Conservation (phyloP, 2,113 vertebrate species). For the Hippopotamus amphibius region DNA sequence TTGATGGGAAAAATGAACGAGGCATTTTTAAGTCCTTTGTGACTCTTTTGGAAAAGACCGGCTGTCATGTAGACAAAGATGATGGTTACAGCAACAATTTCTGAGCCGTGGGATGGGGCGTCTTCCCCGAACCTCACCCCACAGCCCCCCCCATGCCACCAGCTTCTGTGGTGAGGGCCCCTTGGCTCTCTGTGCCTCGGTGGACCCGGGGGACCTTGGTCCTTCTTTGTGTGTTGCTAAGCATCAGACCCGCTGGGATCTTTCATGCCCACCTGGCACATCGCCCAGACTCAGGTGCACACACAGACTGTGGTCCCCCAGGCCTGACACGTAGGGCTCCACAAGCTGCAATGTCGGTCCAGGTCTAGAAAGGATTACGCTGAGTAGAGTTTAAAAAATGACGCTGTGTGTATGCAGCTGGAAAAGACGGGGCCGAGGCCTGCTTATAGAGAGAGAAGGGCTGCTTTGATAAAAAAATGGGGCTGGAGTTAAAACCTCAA, state of each 20-base stretch:
- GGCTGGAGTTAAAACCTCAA: background rate
- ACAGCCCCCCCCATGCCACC: rapidly evolving
- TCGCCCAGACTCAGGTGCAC: background rate
- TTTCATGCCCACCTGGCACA: no score
- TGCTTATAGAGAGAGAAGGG: background rate
- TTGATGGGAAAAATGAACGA: background rate
- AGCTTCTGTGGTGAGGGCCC: rapidly evolving
- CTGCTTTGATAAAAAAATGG: background rate
- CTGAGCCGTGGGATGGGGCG: background rate
- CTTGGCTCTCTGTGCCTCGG: background rate
- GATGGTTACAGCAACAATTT: no score
- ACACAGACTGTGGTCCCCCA: background rate
- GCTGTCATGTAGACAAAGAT: background rate
- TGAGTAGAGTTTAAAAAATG: background rate
- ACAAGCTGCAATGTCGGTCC: background rate
- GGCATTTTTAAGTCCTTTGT: background rate
- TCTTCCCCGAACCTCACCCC: rapidly evolving
- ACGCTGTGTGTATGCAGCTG: no score
- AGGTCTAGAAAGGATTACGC: background rate
- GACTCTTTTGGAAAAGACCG: background rate
- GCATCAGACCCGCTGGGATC: no score
- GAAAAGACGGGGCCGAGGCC: no score
- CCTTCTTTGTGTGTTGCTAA: background rate
- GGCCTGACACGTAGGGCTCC: background rate
- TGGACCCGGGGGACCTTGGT: rapidly evolving